Base-by-base conservation (phyloP, 1,140 invertebrate species). In the Chironomus striatipennis region DNA sequence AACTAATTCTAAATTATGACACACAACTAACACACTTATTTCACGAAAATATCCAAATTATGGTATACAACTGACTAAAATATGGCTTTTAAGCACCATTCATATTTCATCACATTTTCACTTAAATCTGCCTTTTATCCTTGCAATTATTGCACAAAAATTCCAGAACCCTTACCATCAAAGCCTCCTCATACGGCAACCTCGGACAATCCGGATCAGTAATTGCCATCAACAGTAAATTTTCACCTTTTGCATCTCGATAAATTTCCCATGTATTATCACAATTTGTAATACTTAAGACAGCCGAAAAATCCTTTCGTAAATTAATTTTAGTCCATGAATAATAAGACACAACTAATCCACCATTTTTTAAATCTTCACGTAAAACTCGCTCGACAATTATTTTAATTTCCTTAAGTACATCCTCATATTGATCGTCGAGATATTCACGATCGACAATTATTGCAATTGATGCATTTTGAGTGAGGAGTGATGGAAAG, bases 131-230 rank as follows among this genome's bases (percentile, higher is more conserved):
- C n/a, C n/a, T n/a, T n/a, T n/a, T n/a, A n/a, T n/a, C n/a, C n/a
- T n/a, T n/a, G n/a, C n/a, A n/a, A n/a, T n/a, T n/a, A n/a, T n/a
- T n/a, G n/a, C n/a, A n/a, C n/a, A n/a, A n/a, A n/a, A n/a, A n/a
- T n/a, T n/a, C n/a, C n/a, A n/a, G n/a, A n/a, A n/a, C n/a, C 4
- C 15, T 74, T 75, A 80, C 85, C 57, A 88, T 90, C n/a, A 93
- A 82, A 1, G 90, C 90, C 5, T 86, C 83, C 21, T 85, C 79
- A 0, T 81, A 76, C 0, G 90, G 88, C 74, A 93, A 79, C 73
- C 92, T 83, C 0, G 91, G 89, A 81, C 92, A 94, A 77, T 92
- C 89, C 0, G 87, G 82, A 76, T 89, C 90, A 77, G 86, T 83
- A 75, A 86, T 84, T 0, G 91, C 90, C 34, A 93, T 85, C 57